These are phyloP conservation scores for Calyptomena viridis DNA, from an alignment of 2,113 vertebrate genomes.

Conservation along the genomic window DNA sequence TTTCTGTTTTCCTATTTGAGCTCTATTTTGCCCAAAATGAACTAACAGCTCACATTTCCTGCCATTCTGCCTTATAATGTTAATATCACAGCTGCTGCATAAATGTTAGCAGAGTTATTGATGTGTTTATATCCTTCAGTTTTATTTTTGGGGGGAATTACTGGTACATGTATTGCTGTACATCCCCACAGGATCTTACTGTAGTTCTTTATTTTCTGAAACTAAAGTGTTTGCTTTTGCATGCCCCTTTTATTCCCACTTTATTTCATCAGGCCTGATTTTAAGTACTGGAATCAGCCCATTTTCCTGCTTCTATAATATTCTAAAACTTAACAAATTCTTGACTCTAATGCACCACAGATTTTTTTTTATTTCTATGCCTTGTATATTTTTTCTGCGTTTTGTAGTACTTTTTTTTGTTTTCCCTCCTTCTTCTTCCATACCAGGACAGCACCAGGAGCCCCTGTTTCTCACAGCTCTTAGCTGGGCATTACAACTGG, in stretches of 20 bases:
- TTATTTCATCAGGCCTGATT: neutral
- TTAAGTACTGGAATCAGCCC: neutral
- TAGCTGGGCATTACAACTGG: neutral
- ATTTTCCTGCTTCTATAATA: neutral
- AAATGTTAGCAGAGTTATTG: neutral
- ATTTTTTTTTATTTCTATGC: neutral
- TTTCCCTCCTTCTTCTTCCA: neutral
- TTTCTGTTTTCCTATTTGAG: neutral
- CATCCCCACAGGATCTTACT: neutral
- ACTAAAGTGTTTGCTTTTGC: neutral
- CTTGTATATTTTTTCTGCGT: neutral
- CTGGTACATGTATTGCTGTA: fast-evolving
- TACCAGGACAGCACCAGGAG: neutral
- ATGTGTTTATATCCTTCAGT: neutral
- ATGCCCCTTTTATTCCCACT: neutral
- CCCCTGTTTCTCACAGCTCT: neutral
- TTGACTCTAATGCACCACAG: neutral
- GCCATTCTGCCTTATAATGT: neutral
- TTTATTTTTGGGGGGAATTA: neutral
- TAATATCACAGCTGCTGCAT: neutral
- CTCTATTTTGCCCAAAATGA: neutral
- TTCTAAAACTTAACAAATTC: neutral
- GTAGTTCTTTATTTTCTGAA: neutral
- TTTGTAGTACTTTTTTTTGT: neutral
- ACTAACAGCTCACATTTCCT: neutral